Evolutionary conservation across 2,888 invertebrate species (phyloP), one percentile per base, ranked within the genome.

Genomic region (Parnassius glacialis): DNA sequence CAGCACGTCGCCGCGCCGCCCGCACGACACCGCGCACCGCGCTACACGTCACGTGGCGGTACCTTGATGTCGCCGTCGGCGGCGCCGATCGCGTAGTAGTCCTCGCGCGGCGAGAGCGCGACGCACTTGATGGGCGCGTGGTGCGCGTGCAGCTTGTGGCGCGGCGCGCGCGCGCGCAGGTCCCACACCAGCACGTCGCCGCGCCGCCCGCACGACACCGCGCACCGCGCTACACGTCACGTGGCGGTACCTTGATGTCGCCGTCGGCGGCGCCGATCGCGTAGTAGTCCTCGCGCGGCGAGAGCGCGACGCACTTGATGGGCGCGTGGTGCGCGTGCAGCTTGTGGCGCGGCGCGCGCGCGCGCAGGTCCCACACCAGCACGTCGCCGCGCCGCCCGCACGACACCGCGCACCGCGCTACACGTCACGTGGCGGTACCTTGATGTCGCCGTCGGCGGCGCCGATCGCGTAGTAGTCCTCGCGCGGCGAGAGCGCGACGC

Each of bases 401-500:
- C 67, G 98, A 98, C 76, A 99, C 97, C 59, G 93, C 68, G 98
- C 93, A 80, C 99, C 84, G 97, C 96, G 76, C 97, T 16, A 16
- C 16, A 16, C 16, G 16, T 16, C 16, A 16, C 16, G 52, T n/a
- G 11, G 43, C 43, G 43, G 20, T 81, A 96, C 97, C 94, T 97
- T 97, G 76, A 97, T 97, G 80, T 97, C 97, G 10, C 97, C 97
- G 87, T 97, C 97, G 20, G 97, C 97, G 57, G 97, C 96, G 13
- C 99, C 99, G 57, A 99, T 97, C 20, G 97, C 98, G 89, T 99
- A 99, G 89, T 97, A 96, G 87, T 99, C 98, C 89, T 99, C 98
- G 63, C 96, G 94, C 0, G 98, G 97, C 92, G 99, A 97, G 55
- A 99, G 94, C 57, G 98, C 96, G 71, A 99, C 93, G 84, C 98